A percentile compares a stretch with the other conserved stretches of the same genome.
Evolutionary conservation across 2,797 vertebrate species (phyloP).

Genomic region (Alouatta caraya): DNA sequence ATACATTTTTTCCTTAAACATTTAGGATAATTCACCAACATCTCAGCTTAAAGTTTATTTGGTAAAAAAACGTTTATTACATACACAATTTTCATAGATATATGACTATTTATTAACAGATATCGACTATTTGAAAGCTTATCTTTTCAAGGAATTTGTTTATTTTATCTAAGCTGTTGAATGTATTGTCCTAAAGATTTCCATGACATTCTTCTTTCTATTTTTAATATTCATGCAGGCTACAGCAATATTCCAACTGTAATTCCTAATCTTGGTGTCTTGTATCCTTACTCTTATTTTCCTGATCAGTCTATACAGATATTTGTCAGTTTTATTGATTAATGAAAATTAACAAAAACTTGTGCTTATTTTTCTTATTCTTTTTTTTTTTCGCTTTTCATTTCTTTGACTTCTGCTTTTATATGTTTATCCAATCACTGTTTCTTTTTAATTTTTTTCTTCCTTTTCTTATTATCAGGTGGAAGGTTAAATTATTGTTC

Average conservation of each 20-base stretch:
- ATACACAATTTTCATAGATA: not conserved
- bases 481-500: not conserved
- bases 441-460: not conserved
- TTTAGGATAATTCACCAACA: not conserved
- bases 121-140: not conserved
- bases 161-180: not conserved
- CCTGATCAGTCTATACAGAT: not conserved
- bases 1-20: not conserved
- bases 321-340: not conserved
- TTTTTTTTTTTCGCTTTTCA: not conserved
- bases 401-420: not conserved
- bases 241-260: not conserved
- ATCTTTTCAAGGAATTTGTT: not conserved
- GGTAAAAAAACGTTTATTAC: not conserved
- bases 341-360: too few relatives aligned
- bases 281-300: not conserved
- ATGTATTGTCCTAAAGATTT: not conserved
- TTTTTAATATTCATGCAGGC: not conserved
- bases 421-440: not conserved
- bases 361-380: not conserved
- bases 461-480: not conserved
- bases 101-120: not conserved
- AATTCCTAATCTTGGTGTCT: not conserved
- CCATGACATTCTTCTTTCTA: not conserved
- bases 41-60: not conserved